Percentiles rank a stretch among this genome's conserved stretches.
phyloP scores from a whole-genome alignment of 2,888 invertebrate genomes.

The Lasius fuliginosus region DNA sequence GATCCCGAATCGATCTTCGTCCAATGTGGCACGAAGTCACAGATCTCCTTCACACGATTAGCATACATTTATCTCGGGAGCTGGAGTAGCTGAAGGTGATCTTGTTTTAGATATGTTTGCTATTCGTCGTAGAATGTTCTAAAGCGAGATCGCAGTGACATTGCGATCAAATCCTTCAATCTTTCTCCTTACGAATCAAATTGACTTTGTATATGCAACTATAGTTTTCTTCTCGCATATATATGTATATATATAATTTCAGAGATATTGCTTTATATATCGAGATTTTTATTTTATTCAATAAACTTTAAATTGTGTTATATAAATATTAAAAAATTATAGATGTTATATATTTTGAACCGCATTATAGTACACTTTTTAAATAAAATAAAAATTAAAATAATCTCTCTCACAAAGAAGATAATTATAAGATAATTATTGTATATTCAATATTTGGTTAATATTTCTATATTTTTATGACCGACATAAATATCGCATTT shows the following conservation, averaged over 20 bases:
- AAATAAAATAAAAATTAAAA: neutral
- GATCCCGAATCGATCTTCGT: slow-evolving; percentile 26
- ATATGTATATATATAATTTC: neutral
- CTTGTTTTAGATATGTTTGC: neutral
- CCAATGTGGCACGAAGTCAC: slow-evolving; percentile 6
- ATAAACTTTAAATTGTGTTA: neutral
- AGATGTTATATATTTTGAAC: neutral
- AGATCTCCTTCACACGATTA: slow-evolving; percentile 19
- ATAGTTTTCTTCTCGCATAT: neutral
- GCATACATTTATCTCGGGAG: slow-evolving; percentile 38
- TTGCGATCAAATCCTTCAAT: neutral
- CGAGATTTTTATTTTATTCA: neutral
- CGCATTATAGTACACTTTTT: too few species aligned
- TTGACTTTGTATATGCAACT: neutral
- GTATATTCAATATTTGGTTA: neutral
- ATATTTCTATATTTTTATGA: neutral
- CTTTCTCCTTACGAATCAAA: neutral
- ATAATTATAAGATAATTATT: neutral
- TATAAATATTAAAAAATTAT: neutral
- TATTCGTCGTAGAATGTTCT: neutral
- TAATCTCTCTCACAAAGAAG: neutral
- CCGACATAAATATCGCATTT: neutral
- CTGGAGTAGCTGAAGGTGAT: neutral
- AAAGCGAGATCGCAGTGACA: neutral
- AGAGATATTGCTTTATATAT: neutral